Percentiles rank a stretch among this genome's conserved stretches.
Conservation (phyloP, 2,888 invertebrate species). For the Lepetodrilus schrolli region DNA sequence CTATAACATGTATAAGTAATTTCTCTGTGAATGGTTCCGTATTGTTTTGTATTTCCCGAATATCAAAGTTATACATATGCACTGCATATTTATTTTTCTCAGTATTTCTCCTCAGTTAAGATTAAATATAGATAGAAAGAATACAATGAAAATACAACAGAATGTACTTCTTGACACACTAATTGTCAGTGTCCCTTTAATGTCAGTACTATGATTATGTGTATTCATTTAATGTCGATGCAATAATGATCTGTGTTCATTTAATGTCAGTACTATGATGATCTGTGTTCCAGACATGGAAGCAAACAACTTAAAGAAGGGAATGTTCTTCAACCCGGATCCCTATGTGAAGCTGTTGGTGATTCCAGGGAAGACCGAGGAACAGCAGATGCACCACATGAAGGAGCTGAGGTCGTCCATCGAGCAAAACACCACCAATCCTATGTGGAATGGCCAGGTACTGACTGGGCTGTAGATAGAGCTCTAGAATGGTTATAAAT, state of each 20-base stretch:
- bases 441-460: constrained; percentile 72
- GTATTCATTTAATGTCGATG: too few relatives aligned
- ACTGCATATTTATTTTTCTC: too few relatives aligned
- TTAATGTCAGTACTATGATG: background rate
- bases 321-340: constrained; percentile 77
- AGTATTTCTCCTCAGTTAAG: too few relatives aligned
- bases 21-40: too few relatives aligned
- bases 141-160: too few relatives aligned
- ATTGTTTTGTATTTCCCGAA: too few relatives aligned
- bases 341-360: constrained; percentile 77
- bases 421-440: constrained; percentile 75
- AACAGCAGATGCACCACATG: constrained; percentile 72
- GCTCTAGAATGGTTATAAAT: too few relatives aligned
- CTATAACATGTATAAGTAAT: too few relatives aligned
- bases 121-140: too few relatives aligned
- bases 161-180: too few relatives aligned
- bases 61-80: too few relatives aligned
- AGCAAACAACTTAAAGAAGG: constrained; percentile 76
- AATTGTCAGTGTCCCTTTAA: background rate
- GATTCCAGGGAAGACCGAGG: constrained; percentile 69
- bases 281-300: constrained; percentile 71
- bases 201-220: background rate
- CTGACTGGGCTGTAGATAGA: too few relatives aligned
- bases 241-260: background rate
- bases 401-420: constrained; percentile 73